Percentiles rank a stretch among this genome's conserved stretches.
These are phyloP conservation scores for Hemiprocne comata DNA, from an alignment of 2,113 vertebrate genomes.

Conservation along the genomic window DNA sequence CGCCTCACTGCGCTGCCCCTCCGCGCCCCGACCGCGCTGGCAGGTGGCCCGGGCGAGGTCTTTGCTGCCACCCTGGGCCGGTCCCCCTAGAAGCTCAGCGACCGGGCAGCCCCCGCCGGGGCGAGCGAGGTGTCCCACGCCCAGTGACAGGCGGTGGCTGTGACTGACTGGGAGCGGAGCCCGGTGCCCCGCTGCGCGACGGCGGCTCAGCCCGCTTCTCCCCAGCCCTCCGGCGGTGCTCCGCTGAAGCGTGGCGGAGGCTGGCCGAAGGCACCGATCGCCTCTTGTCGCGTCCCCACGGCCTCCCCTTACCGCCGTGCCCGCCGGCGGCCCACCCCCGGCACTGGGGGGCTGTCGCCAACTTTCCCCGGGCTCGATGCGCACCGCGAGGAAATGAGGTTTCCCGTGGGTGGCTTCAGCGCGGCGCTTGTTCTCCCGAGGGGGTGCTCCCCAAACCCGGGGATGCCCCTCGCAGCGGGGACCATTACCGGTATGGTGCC, in stretches of 20 bases:
- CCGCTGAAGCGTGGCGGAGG: neutral
- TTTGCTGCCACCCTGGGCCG: accelerated
- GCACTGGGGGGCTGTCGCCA: neutral
- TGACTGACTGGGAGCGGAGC: neutral
- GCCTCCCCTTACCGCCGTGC: neutral
- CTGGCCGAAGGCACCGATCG: neutral
- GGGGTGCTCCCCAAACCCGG: no score
- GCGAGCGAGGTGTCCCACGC: accelerated
- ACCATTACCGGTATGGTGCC: no score
- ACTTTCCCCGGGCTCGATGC: no score
- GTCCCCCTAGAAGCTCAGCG: accelerated
- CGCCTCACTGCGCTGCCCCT: neutral
- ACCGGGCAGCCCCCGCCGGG: neutral
- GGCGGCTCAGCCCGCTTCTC: neutral
- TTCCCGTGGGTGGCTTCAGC: neutral
- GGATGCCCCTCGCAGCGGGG: neutral
- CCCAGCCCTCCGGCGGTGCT: neutral
- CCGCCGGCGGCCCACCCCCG: no score
- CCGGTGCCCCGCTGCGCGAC: neutral
- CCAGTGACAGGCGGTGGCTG: neutral
- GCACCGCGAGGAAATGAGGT: no score
- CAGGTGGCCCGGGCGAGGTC: accelerated
- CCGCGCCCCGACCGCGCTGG: neutral
- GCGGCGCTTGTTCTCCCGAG: neutral
- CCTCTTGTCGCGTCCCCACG: neutral